Evolutionary conservation across 2,113 vertebrate species (phyloP).

Genomic region (Epinephelus lanceolatus): DNA sequence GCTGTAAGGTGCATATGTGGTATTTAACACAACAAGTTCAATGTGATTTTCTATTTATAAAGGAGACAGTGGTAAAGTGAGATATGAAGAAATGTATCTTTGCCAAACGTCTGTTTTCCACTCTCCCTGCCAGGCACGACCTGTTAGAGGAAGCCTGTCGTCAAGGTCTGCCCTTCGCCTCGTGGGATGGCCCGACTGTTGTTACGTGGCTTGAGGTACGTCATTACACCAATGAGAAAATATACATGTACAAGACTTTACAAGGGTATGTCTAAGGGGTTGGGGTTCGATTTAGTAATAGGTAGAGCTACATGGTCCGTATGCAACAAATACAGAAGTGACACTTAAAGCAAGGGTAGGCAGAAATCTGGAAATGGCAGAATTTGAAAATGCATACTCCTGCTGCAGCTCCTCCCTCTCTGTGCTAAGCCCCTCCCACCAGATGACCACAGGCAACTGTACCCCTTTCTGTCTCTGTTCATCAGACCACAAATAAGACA

Average conservation of each 20-base stretch:
- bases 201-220: slow-evolving; percentile 94
- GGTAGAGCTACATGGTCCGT: background rate
- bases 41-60: slow-evolving; percentile 54
- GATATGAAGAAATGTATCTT: slow-evolving; percentile 51
- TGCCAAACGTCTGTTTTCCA: slow-evolving; percentile 47
- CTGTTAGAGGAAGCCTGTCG: slow-evolving; percentile 93
- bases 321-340: background rate
- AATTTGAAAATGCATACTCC: no score
- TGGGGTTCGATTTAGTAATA: background rate
- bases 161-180: slow-evolving; percentile 93
- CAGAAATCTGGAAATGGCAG: no score
- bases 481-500: no score
- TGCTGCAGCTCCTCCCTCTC: no score
- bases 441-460: no score
- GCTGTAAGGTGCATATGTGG: background rate
- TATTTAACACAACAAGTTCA: slow-evolving; percentile 27
- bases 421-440: no score
- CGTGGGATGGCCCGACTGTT: slow-evolving; percentile 95
- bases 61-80: slow-evolving; percentile 42
- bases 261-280: background rate
- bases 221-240: background rate
- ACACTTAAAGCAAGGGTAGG: background rate
- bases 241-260: background rate
- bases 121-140: slow-evolving; percentile 86
- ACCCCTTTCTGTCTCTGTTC: no score